phyloP scores from a whole-genome alignment of 2,797 vertebrate species.

The Manis crassicaudata region DNA sequence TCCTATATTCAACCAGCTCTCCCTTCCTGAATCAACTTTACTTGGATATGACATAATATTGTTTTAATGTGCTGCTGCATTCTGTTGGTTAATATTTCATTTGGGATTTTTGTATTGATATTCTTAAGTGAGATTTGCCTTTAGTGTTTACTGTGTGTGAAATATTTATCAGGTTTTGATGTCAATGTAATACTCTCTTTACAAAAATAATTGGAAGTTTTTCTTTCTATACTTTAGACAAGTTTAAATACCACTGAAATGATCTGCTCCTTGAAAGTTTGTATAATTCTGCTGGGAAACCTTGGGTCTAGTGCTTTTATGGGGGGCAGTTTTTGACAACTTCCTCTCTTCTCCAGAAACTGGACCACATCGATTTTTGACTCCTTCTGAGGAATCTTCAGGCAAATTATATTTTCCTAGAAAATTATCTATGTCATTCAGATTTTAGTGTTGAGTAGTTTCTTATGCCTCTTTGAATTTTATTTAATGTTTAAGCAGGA shows the following conservation, averaged over 20 bases:
- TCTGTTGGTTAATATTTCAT: conserved; percentile 60
- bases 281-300: not conserved
- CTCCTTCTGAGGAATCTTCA: not conserved
- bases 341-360: not conserved
- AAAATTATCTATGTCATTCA: not conserved
- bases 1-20: not conserved
- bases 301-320: not conserved
- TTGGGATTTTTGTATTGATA: conserved; percentile 30
- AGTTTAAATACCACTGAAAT: not conserved
- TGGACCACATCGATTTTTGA: not conserved
- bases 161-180: conserved; percentile 43
- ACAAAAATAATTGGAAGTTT: conserved; percentile 36
- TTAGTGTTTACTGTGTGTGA: not conserved
- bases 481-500: not conserved
- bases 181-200: not conserved
- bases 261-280: not conserved
- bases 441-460: not conserved
- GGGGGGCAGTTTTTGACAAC: not conserved
- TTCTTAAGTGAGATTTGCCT: conserved; percentile 16
- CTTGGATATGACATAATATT: not conserved
- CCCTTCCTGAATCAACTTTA: conserved; percentile 38
- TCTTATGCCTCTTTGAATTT: not conserved
- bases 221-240: not conserved
- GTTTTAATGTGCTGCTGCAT: not conserved
- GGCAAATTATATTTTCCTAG: not conserved